Conservation (phyloP, 1,140 invertebrate species). For the Bombus pascuorum region DNA sequence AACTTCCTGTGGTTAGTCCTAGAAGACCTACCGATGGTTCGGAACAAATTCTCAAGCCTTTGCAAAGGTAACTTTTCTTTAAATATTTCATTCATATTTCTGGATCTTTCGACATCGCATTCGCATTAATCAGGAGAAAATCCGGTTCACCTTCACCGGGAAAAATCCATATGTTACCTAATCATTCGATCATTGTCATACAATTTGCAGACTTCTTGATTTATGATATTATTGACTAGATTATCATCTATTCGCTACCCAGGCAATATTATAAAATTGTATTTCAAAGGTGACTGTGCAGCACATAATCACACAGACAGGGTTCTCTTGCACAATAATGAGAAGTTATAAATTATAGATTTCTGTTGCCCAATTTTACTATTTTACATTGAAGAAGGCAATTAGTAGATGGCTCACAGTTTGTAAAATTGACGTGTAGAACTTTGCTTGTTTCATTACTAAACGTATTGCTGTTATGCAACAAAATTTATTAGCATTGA, state of each 20-base stretch:
- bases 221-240: not conserved
- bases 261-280: not conserved
- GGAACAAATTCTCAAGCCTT: slow-evolving; percentile 78
- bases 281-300: not conserved
- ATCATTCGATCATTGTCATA: not conserved
- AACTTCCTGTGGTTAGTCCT: slow-evolving; percentile 88
- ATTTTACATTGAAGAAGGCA: no score
- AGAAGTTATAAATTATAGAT: no score
- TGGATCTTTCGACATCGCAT: not conserved
- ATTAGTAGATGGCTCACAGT: no score
- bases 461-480: not conserved
- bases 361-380: no score
- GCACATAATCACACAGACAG: no score
- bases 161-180: not conserved
- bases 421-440: not conserved
- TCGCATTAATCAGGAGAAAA: not conserved
- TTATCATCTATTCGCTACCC: not conserved
- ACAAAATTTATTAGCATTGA: not conserved
- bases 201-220: not conserved
- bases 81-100: not conserved
- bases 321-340: no score
- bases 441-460: not conserved
- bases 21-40: slow-evolving; percentile 82
- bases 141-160: not conserved
- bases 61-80: slow-evolving; percentile 72